Base-by-base conservation (phyloP, 30 jellyfish, hydroid and myxozoan species). In the Cassiopea andromeda region DNA sequence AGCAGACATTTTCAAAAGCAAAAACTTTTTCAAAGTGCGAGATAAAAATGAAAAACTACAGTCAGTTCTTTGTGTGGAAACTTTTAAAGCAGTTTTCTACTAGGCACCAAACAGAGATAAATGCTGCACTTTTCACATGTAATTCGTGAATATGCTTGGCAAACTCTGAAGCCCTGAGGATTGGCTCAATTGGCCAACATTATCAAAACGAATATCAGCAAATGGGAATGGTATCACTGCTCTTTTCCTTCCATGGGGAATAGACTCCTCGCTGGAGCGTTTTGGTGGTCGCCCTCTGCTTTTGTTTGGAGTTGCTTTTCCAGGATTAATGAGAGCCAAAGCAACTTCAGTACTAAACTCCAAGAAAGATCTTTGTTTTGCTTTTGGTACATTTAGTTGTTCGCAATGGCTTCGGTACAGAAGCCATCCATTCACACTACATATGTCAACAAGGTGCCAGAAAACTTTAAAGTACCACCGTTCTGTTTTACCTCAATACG, bases 401-500 rank as follows among this genome's bases (percentile, higher is more conserved):
- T 74, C 46, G 66, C 89, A 70, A 60, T 81, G 85, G 44, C 97
- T 83, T 44, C 78, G 46, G 89, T 90, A 90, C 44, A 90, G 73
- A 38, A 90, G 84, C 97, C 93, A 90, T 9, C 80, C 96, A 77
- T 91, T 76, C 46, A 60, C 96, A 47, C 84, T 84, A 43, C 95
- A 93, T 48, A 90, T 57, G 57, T 90, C 97, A 10, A 82, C 81
- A 27, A 73, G 61, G 78, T 90, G 93, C 93, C 92, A 90, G 73
- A 90, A 90, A 45, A 90, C 77, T 60, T 87, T 92, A 57, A 92
- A n/a, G 67, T 92, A 92, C 98, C 98, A 87, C 67, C 98, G 80
- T 64, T 74, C 48, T 54, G 97, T 86, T 45, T 87, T 49, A 71
- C 74, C 48, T 67, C 75, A n/a, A 92, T 85, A 54, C 93, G 78